Evolutionary conservation across 1,140 invertebrate species (phyloP), one percentile per base, ranked within the genome.

Genomic region (Calephelis nemesis): DNA sequence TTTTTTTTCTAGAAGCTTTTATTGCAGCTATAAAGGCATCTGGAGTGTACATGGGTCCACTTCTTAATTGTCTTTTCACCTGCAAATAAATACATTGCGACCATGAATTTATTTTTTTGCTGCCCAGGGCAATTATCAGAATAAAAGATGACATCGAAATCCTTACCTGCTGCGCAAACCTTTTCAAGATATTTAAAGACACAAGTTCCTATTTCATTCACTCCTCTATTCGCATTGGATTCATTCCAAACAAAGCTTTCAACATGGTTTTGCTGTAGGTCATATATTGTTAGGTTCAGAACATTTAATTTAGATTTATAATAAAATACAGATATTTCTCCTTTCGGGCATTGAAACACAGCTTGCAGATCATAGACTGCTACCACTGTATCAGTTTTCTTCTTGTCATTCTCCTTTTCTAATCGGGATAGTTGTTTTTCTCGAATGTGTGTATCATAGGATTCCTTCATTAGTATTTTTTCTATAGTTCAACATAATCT

Each of bases 321-420:
- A 45, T 78, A 78, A 68, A 78, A 78, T 6, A 71, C 65, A 7
- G 76, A 78, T 0, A 73, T 48, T 6, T 78, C 72, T 15, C 72
- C 74, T 76, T 75, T 74, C 1, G 76, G 76, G 48, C 67, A 76
- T 13, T 75, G 74, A 45, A 79, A 74, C 1, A 76, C 75, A 8
- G 75, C 77, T 64, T 76, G 74, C 15, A 77, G 50, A 60, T 79
- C 74, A 68, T 73, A 79, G 0, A 76, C 72, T 1, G 68, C 70
- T 8, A 73, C 67, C 7, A 72, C 39, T 64, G 50, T 63, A 48
- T 75, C 48, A 62, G 60, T 48, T 11, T 69, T 64, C 0, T 64
- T 67, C 40, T 78, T 78, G 40, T 73, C 73, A 49, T 74, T 75
- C 11, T 69, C 68, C 42, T 78, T 78, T 60, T 78, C 76, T 54